phyloP scores from a whole-genome alignment of 64 coral and sea anemone genomes.

The Stichodactyla helianthus region DNA sequence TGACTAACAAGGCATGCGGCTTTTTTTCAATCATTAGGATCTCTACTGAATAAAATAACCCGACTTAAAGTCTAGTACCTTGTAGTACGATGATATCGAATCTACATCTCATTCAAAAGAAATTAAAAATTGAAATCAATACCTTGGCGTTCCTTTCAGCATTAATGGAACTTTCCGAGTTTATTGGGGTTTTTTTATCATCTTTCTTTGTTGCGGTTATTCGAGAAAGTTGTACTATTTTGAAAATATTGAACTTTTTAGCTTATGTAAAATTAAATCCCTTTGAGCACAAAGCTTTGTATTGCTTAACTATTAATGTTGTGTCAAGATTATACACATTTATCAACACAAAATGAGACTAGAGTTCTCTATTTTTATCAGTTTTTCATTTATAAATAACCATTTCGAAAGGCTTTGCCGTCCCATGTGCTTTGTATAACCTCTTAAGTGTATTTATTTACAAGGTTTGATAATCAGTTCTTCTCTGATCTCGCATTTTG shows the following conservation, averaged over 20 bases:
- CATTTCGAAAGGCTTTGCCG: no score
- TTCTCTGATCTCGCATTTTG: no score
- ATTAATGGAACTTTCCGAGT: no score
- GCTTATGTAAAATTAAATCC: background rate
- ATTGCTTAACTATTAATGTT: background rate
- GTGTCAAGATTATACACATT: background rate
- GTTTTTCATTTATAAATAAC: background rate
- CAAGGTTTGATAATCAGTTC: no score
- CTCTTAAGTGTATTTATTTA: no score
- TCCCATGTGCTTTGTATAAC: no score
- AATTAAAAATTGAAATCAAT: background rate
- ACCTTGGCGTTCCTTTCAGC: background rate
- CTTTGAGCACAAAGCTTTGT: background rate
- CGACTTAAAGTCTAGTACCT: background rate
- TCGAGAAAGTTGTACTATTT: background rate
- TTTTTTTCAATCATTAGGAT: background rate
- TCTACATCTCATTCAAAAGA: background rate
- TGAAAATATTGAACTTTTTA: background rate
- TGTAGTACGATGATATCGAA: background rate
- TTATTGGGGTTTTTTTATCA: no score
- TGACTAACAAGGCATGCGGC: background rate
- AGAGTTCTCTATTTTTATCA: background rate
- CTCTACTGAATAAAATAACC: background rate
- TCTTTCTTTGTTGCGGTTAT: no score
- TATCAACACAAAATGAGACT: background rate